These are phyloP conservation scores for Cyanistes caeruleus DNA, from an alignment of 2,113 vertebrate species.

Conservation along the genomic window DNA sequence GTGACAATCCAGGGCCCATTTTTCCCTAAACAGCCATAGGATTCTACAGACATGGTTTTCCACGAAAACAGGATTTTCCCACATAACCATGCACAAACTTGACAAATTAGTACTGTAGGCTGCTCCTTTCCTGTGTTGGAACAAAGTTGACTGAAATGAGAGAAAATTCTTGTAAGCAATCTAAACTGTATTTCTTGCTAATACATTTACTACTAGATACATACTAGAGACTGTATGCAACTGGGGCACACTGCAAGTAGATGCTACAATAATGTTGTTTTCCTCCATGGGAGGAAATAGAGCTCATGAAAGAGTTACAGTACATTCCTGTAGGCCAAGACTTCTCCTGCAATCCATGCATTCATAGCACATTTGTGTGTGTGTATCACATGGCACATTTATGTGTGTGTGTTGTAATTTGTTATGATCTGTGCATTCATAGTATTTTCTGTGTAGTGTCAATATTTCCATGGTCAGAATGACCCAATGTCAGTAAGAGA, in stretches of 20 bases:
- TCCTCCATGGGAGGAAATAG: background rate
- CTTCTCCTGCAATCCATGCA: background rate
- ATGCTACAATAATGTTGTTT: background rate
- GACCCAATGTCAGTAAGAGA: background rate
- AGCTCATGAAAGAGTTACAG: background rate
- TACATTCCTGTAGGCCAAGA: background rate
- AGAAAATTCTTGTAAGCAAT: background rate
- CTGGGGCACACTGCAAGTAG: background rate
- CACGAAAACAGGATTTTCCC: background rate
- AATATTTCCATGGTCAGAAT: background rate
- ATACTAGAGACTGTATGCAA: background rate
- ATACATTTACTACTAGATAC: background rate
- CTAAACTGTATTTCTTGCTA: background rate
- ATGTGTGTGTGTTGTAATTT: background rate
- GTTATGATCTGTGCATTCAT: background rate
- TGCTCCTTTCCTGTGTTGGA: background rate
- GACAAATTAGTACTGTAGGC: background rate
- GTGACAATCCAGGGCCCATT: background rate
- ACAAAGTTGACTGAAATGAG: background rate
- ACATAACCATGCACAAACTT: background rate
- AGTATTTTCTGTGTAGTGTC: background rate
- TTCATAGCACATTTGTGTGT: background rate
- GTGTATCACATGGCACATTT: background rate
- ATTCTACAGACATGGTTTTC: background rate
- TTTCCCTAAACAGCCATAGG: background rate